phyloP scores from a whole-genome alignment of 2,797 vertebrate species.

The Coranthus polyacanthus region DNA sequence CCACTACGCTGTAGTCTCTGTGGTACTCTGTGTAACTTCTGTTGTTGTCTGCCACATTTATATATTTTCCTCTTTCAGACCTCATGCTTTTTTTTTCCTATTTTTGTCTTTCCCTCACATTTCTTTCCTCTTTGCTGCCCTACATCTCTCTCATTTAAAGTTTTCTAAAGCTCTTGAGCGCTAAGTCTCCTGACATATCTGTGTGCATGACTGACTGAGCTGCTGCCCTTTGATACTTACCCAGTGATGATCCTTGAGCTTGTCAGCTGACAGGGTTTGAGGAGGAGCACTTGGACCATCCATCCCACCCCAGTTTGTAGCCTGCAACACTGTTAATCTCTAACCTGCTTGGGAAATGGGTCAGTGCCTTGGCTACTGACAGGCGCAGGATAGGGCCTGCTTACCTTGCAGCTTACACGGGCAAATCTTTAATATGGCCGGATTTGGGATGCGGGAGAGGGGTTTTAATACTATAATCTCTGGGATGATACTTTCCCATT shows the following conservation, averaged over 20 bases:
- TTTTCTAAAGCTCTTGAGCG: conserved; percentile 56
- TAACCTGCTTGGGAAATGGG: conserved; percentile 85
- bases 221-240: conserved; percentile 47
- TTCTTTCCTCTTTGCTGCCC: conserved; percentile 22
- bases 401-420: conserved; percentile 78
- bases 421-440: conserved; percentile 78
- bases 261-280: conserved; percentile 61
- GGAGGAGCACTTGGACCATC: conserved; percentile 36
- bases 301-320: conserved; percentile 24
- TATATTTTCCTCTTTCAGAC: conserved; percentile 25
- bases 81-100: conserved; percentile 45
- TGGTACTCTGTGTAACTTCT: conserved; percentile 48
- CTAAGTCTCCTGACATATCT: conserved; percentile 55
- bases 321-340: conserved; percentile 69
- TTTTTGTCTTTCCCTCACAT: conserved; percentile 43
- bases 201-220: conserved; percentile 56
- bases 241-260: conserved; percentile 62
- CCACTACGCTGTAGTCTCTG: conserved; percentile 45
- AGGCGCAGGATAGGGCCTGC: conserved; percentile 50
- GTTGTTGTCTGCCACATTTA: conserved; percentile 48
- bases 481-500: conserved; percentile 72
- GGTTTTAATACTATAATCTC: conserved; percentile 82
- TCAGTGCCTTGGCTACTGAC: conserved; percentile 69
- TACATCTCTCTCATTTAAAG: conserved; percentile 43
- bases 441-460: conserved; percentile 77